Evolutionary conservation across 2,113 vertebrate species (phyloP).

Genomic region (Todiramphus chloris): DNA sequence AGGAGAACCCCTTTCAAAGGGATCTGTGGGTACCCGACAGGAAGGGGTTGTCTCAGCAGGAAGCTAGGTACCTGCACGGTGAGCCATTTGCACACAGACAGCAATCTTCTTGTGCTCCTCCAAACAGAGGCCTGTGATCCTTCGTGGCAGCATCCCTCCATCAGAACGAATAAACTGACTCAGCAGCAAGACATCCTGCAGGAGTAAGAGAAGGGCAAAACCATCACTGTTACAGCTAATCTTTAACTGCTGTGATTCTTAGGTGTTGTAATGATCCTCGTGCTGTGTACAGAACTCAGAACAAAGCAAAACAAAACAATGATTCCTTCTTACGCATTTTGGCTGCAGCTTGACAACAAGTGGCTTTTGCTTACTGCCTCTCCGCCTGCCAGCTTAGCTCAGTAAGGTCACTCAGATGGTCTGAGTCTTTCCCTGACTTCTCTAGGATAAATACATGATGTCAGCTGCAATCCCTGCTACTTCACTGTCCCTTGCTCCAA

Average conservation of each 20-base stretch:
- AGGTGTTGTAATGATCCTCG: not conserved
- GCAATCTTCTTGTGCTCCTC: constrained; percentile 91
- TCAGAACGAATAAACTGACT: constrained; percentile 94
- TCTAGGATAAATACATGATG: constrained; percentile 45
- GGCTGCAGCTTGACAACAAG: constrained; percentile 15
- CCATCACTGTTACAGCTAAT: not conserved
- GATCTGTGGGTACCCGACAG: not conserved
- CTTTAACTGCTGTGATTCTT: not conserved
- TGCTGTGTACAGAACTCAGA: not conserved
- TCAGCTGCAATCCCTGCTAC: constrained; percentile 17
- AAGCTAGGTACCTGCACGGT: constrained; percentile 84
- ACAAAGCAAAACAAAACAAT: constrained; percentile 12
- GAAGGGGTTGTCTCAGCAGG: not conserved
- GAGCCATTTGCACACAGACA: constrained; percentile 96
- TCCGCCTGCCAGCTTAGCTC: not conserved
- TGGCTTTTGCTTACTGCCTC: not conserved
- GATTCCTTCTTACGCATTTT: not conserved
- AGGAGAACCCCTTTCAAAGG: not conserved
- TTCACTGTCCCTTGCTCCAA: constrained; percentile 33
- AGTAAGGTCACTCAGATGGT: constrained; percentile 41
- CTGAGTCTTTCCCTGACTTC: constrained; percentile 40
- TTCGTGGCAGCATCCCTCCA: constrained; percentile 89
- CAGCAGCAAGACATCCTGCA: constrained; percentile 91
- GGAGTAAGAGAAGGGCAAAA: not conserved
- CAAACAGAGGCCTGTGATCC: constrained; percentile 88